phyloP scores from a whole-genome alignment of 2,797 vertebrate genomes.

The Peromyscus attwateri region DNA sequence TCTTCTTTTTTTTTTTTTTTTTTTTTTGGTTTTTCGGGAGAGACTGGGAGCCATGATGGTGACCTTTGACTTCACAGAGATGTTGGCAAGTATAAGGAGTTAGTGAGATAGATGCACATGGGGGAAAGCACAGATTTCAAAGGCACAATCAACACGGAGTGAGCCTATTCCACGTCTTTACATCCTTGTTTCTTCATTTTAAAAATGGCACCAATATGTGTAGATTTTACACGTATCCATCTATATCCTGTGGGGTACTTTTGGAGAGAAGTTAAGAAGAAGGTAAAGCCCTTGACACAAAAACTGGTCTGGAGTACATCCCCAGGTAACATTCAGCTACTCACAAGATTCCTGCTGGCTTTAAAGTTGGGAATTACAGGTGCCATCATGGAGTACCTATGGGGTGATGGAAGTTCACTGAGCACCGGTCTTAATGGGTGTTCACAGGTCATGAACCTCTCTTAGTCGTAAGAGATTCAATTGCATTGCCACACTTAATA shows the following conservation, averaged over 20 bases:
- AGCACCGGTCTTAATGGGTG: neutral
- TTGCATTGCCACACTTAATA: neutral
- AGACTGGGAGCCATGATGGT: neutral
- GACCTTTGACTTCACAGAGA: neutral
- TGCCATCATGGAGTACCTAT: neutral
- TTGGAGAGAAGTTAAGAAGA: neutral
- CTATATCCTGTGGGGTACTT: neutral
- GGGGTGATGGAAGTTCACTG: neutral
- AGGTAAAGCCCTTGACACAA: neutral
- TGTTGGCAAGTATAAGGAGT: neutral
- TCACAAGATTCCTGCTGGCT: neutral
- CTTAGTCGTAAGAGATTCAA: neutral
- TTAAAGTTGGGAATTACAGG: neutral
- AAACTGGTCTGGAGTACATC: neutral
- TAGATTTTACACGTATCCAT: neutral
- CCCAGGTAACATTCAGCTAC: rapidly evolving
- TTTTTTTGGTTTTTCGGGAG: neutral
- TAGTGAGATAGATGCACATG: too few relatives aligned
- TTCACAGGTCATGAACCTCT: neutral
- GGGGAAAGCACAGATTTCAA: neutral
- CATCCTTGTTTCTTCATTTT: neutral
- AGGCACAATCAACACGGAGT: neutral
- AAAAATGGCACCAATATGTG: neutral
- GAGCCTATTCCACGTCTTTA: neutral
- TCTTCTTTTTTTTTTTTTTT: too few relatives aligned